Conservation (phyloP, 2,113 vertebrate species). For the Anolis sagrei region DNA sequence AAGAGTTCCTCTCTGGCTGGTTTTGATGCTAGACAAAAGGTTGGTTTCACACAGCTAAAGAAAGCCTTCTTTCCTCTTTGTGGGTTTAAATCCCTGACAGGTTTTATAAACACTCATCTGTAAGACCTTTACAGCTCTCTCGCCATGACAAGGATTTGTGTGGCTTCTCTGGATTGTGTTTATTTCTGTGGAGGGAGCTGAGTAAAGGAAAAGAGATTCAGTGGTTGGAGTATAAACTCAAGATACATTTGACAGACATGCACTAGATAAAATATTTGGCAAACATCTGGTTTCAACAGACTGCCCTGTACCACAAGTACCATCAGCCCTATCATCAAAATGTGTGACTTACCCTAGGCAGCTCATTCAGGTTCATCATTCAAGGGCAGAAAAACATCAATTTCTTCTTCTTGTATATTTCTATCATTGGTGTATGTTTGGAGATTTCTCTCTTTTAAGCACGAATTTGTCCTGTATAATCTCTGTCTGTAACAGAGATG, state of each 20-base stretch:
- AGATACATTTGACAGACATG: conserved; percentile 32
- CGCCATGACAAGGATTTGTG: conserved; percentile 51
- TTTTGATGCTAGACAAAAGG: conserved; percentile 36
- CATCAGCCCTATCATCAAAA: background rate
- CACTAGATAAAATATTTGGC: conserved; percentile 64
- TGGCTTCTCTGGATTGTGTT: conserved; percentile 55
- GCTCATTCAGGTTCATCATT: background rate
- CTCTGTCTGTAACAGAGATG: background rate
- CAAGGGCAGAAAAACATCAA: background rate
- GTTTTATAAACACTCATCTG: conserved; percentile 56
- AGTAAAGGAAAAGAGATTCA: conserved; percentile 45
- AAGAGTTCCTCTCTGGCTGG: background rate
- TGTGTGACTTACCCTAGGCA: background rate
- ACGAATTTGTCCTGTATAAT: background rate
- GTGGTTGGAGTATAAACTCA: conserved; percentile 55
- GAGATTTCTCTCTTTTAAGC: background rate
- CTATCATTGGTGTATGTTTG: background rate
- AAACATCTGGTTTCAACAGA: conserved; percentile 59
- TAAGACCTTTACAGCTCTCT: conserved; percentile 52
- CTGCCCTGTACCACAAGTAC: conserved; percentile 54
- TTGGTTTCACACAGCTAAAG: conserved; percentile 47
- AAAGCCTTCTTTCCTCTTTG: conserved; percentile 50
- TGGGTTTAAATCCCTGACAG: conserved; percentile 63
- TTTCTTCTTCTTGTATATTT: background rate
- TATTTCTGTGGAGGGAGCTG: conserved; percentile 38